A percentile compares a stretch with the other conserved stretches of the same genome.
These are phyloP conservation scores for Epinephelus moara DNA, from an alignment of 2,113 vertebrate genomes.

Conservation along the genomic window DNA sequence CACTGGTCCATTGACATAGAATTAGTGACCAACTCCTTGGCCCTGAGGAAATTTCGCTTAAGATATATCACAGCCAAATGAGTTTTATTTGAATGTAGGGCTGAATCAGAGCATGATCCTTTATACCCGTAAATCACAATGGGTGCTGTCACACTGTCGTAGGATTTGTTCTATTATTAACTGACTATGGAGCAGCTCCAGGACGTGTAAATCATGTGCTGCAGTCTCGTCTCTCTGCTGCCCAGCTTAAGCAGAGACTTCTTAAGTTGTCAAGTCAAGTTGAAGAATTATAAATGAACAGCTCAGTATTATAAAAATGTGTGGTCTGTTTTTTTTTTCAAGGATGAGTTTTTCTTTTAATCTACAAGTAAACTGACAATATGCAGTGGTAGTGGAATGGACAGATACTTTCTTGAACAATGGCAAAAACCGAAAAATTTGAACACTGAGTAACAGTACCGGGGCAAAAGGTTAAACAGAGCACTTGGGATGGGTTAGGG, in stretches of 20 bases:
- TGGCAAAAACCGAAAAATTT: neutral
- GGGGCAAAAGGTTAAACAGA: neutral
- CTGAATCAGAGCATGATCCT: conserved; percentile 13
- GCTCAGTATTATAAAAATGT: neutral
- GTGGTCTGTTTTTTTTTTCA: neutral
- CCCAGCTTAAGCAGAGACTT: conserved; percentile 2
- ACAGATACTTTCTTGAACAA: neutral
- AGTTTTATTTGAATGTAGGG: conserved; percentile 17
- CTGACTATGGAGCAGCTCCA: conserved; percentile 37
- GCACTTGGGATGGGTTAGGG: neutral
- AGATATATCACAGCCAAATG: conserved; percentile 32
- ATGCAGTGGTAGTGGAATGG: neutral
- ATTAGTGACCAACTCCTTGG: neutral
- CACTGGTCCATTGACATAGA: neutral
- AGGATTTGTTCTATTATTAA: conserved; percentile 53
- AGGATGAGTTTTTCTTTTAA: neutral
- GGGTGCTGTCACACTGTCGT: conserved; percentile 16
- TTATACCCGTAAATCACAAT: conserved; percentile 46
- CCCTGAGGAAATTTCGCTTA: neutral
- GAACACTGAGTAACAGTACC: neutral
- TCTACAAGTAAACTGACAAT: neutral
- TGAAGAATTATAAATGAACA: neutral
- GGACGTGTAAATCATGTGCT: conserved; percentile 38
- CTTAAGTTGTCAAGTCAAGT: neutral
- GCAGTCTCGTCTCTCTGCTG: conserved; percentile 26